Base-by-base conservation (phyloP, 2,888 invertebrate species). In the Mesorhabditis spiculigera region DNA sequence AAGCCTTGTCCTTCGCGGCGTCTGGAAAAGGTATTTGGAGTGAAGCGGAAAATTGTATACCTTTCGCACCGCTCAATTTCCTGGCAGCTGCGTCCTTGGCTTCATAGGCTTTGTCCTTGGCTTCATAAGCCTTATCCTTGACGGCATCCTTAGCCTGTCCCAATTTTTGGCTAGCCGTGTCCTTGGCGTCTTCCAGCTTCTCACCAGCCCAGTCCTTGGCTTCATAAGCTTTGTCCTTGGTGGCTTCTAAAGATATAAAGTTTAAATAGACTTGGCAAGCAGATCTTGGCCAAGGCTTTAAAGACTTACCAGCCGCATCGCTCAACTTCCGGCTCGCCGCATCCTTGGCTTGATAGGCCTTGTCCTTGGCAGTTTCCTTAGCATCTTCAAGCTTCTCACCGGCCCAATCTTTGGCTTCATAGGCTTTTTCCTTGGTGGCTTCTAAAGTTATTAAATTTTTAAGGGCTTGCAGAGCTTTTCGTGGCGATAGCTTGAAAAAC, bases 361-460 rank as follows among this genome's bases (percentile, higher is more conserved):
- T 13, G 8, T 50, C 58, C n/a, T 50, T 50, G 8, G 58, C n/a
- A 10, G 58, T 50, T n/a, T 50, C 58, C n/a, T 50, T 50, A 13
- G 58, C 58, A 10, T 50, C 58, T 13, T 50, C 10, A 10, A 50
- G 8, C 58, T 50, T 50, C n/a, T 50, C 58, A 50, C 58, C 58
- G 58, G 58, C 58, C n/a, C 58, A n/a, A 50, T n/a, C 58, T n/a
- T 10, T n/a, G 58, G 8, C 8, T n/a, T 50, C 58, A 10, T 10
- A 50, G 58, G 58, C 58, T 50, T 50, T 50, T n/a, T 50, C 58
- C n/a, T 50, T 50, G 8, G 58, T n/a, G n/a, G 58, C n/a, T 10
- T 50, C 58, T 50, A n/a, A 10, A 50, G n/a, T 50, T 50, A 10
- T 10, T 50, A 50, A 13, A 50, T 50, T 50, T 13, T n/a, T 50